Percentiles rank a stretch among this genome's conserved stretches.
Evolutionary conservation across 2,797 vertebrate genomes (phyloP).

Genomic region (Capromys pilorides): DNA sequence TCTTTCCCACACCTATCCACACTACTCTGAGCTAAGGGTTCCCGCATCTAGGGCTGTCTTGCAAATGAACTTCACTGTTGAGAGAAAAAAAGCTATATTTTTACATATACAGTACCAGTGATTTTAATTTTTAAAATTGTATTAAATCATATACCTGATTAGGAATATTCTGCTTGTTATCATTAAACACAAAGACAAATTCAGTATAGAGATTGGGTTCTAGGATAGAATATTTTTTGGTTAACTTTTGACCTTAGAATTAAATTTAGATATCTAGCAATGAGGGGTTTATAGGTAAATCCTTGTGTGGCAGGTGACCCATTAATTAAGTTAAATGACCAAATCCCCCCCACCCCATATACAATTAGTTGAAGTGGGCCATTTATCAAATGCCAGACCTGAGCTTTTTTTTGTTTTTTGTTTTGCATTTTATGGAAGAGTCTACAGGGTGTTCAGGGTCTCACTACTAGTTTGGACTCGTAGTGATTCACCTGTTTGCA

Average conservation of each 20-base stretch:
- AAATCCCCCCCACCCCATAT: background rate
- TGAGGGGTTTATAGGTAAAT: background rate
- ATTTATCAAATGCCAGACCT: background rate
- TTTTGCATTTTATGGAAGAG: no score
- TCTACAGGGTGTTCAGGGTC: no score
- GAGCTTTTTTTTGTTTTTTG: no score
- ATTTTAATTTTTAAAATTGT: conserved; percentile 19
- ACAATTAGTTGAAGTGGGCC: background rate
- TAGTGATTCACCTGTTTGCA: no score
- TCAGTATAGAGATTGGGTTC: background rate
- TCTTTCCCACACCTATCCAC: background rate
- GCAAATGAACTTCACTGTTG: background rate
- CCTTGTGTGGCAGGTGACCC: background rate
- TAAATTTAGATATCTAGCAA: conserved; percentile 28
- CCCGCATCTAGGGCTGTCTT: background rate
- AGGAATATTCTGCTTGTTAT: background rate
- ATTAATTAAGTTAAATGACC: conserved; percentile 24
- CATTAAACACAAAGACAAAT: background rate
- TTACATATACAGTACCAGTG: background rate
- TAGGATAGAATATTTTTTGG: background rate
- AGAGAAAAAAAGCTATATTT: background rate
- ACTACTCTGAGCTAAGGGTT: background rate
- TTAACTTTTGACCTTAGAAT: conserved; percentile 34
- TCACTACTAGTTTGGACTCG: no score
- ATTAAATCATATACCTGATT: background rate